Base-by-base conservation (phyloP, 2,113 vertebrate genomes). In the Reinhardtius hippoglossoides region DNA sequence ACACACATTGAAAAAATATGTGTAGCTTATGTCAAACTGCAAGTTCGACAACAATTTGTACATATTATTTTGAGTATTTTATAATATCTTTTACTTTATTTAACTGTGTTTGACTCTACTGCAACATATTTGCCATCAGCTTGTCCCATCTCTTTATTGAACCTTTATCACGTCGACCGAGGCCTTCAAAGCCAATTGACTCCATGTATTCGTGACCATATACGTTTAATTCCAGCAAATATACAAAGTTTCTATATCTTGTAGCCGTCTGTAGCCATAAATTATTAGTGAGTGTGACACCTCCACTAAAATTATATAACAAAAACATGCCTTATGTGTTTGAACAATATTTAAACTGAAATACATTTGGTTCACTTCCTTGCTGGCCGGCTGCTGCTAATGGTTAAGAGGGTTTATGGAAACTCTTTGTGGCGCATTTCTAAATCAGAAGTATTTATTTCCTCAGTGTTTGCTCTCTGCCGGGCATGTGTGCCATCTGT, bases 401-500 rank as follows among this genome's bases (percentile, higher is more conserved):
- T 52, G 31, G 63, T 59, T 18, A 64, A 52, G 4, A 24, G 59
- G 24, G 50, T 76, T 48, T 71, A 71, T 44, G 57, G 21, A 72
- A 64, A 74, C 23, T 57, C 40, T 23, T 56, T 60, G 26, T 26
- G 1, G 16, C 9, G 21, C n/a, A 57, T 62, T 54, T 68, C 62
- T 54, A 37, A 24, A 59, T 59, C 16, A 37, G 23, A 26, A 44
- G 15, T 40, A 40, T 12, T 56, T 66, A 23, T 74, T 54, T 60
- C 55, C 2, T 18, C 37, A 8, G 12, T 44, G 61, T 59, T 31
- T 71, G 69, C 62, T 54, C 67, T 63, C 27, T 54, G 68, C 40
- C 12, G 40, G 42, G 62, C 62, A 67, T 52, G 27, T 67, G 16
- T 20, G 40, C 64, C 74, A 82, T 67, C 74, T 82, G 80, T 59